Conservation (phyloP, 2,113 vertebrate genomes). For the Colossoma macropomum region DNA sequence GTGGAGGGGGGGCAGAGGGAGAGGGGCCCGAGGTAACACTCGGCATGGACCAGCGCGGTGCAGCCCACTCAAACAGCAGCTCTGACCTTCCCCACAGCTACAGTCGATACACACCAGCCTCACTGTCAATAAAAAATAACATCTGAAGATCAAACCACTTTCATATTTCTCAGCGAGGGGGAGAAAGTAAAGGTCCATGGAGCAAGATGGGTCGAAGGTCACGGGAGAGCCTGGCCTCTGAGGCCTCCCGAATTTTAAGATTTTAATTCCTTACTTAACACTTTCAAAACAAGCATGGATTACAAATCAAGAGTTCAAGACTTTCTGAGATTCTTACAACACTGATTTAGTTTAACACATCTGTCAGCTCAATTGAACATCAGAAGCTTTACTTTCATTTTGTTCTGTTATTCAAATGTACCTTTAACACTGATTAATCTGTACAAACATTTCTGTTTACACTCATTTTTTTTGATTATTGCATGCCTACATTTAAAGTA, state of each 20-base stretch:
- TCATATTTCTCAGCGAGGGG: not conserved
- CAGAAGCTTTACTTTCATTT: no score
- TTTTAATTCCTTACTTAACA: not conserved
- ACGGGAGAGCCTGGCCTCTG: not conserved
- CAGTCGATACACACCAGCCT: conserved; percentile 43
- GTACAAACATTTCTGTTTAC: no score
- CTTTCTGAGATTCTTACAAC: not conserved
- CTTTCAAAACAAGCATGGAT: not conserved
- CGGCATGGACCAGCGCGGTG: conserved; percentile 6
- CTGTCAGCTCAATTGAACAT: no score
- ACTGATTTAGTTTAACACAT: no score
- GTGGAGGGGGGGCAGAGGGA: conserved; percentile 31
- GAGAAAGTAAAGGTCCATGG: not conserved
- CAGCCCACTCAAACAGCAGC: conserved; percentile 18
- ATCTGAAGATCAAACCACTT: conserved; percentile 8
- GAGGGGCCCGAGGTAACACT: conserved; percentile 25
- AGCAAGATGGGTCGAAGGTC: conserved; percentile 2
- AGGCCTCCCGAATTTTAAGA: not conserved
- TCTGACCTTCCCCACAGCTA: conserved; percentile 54
- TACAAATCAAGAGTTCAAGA: not conserved
- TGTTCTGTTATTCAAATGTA: no score
- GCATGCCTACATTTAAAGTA: no score
- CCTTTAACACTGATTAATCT: no score
- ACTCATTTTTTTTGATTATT: no score
- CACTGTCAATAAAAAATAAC: conserved; percentile 42